Percentiles rank a stretch among this genome's conserved stretches.
Conservation (phyloP, 2,888 invertebrate genomes). For the Parnassius orleans region DNA sequence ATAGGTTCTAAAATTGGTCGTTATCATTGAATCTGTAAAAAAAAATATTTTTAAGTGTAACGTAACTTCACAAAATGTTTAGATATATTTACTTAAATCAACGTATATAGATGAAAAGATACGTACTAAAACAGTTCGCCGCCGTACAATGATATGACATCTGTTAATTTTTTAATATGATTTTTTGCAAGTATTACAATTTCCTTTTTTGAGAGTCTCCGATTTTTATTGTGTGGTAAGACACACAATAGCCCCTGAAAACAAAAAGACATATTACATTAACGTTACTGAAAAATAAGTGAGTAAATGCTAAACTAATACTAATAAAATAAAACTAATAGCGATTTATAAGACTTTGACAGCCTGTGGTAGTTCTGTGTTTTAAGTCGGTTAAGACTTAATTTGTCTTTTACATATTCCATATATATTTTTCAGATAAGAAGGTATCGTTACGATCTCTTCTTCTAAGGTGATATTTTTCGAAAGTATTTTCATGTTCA, state of each 20-base stretch:
- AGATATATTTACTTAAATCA: not conserved
- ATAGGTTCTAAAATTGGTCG: constrained; percentile 68
- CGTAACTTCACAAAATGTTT: not conserved
- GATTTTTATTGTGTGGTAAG: constrained; percentile 91
- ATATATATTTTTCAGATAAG: no score
- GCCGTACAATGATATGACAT: constrained; percentile 90
- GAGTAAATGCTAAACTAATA: no score
- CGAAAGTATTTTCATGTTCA: no score
- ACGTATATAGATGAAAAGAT: not conserved
- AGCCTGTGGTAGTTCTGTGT: no score
- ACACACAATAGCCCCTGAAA: constrained; percentile 89
- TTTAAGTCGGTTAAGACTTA: no score
- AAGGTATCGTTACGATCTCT: no score
- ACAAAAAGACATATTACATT: not conserved
- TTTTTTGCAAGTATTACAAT: constrained; percentile 93
- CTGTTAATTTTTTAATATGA: constrained; percentile 93
- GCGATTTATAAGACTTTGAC: no score
- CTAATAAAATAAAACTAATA: no score
- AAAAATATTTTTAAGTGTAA: not conserved
- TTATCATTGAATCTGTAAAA: constrained; percentile 58
- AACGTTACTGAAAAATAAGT: no score
- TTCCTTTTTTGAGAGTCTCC: constrained; percentile 93
- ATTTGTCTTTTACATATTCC: no score
- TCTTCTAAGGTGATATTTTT: no score
- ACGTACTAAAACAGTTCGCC: constrained; percentile 81